Base-by-base conservation (phyloP, 2,113 vertebrate genomes). In the Apodemus sylvaticus region DNA sequence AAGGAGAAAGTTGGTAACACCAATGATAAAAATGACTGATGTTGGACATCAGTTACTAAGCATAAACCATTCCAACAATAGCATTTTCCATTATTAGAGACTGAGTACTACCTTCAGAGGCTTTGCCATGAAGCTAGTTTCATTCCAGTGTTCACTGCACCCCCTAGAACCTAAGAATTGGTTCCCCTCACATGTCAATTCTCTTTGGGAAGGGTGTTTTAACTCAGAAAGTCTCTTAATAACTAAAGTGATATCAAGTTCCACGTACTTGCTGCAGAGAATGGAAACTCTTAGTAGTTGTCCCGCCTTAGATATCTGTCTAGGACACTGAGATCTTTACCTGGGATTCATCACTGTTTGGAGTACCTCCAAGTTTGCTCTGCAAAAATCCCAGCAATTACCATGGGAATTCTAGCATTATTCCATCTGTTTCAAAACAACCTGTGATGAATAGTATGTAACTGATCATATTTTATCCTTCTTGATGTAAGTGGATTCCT, bases 71-170 rank as follows among this genome's bases (percentile, higher is more conserved):
- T 53, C 24, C n/a, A 19, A 79, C 77, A 55, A 9, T 55, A 79
- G 34, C 34, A 55, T 55, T 36, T 79, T 79, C 55, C 10, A 31
- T 51, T 53, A 34, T 7, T 53, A 8, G 48, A 53, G 16, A 79
- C 4, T 20, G 16, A 76, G 20, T 24, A 74, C 10, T 39, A 9
- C 2, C 19, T 13, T 12, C 17, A 71, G 51, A 39, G 31, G 48
- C n/a, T 1, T 48, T 31, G 8, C 12, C 0, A 2, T 12, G 7
- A 1, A 24, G 4, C 14, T 42, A 1, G 36, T 26, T 74, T 17
- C 12, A 13, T 92, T 53, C 58, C 71, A 29, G 34, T 76, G 13
- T 60, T 22, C 55, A 60, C 1, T 16, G 14, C 8, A 10, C 34
- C 11, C 51, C 11, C 8, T n/a, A 53, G 7, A 10, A 42, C 31